These are phyloP conservation scores for Charadrius vociferus DNA, from an alignment of 2,113 vertebrate species.

Conservation along the genomic window DNA sequence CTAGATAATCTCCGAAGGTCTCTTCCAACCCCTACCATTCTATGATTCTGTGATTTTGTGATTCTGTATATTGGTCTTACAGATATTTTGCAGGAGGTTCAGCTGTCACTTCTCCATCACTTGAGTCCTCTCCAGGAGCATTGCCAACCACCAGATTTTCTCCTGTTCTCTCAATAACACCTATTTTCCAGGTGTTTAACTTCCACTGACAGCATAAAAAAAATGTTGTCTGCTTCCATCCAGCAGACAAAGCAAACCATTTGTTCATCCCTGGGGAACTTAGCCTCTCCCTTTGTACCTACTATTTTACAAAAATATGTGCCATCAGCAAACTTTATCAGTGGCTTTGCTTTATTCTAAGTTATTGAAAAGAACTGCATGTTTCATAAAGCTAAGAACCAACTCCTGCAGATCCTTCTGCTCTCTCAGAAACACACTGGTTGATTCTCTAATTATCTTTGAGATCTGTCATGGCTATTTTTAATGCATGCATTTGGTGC, in stretches of 20 bases:
- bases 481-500: neutral
- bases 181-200: neutral
- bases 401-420: neutral
- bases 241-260: neutral
- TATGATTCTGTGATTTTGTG: neutral
- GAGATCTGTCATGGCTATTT: constrained; percentile 11
- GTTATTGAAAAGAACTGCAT: neutral
- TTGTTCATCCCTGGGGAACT: neutral
- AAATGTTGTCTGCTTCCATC: neutral
- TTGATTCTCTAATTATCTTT: neutral
- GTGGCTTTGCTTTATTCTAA: neutral
- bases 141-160: neutral
- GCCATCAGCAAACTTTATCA: neutral
- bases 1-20: too few species aligned
- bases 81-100: neutral
- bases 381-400: neutral
- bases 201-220: neutral
- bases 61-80: neutral
- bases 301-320: neutral
- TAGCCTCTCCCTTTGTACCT: accelerated
- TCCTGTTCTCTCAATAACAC: neutral
- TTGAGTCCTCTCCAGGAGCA: neutral
- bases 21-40: too few species aligned
- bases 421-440: neutral
- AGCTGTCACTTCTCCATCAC: neutral